phyloP scores from a whole-genome alignment of 2,113 vertebrate species.

The Phocoena sinus region DNA sequence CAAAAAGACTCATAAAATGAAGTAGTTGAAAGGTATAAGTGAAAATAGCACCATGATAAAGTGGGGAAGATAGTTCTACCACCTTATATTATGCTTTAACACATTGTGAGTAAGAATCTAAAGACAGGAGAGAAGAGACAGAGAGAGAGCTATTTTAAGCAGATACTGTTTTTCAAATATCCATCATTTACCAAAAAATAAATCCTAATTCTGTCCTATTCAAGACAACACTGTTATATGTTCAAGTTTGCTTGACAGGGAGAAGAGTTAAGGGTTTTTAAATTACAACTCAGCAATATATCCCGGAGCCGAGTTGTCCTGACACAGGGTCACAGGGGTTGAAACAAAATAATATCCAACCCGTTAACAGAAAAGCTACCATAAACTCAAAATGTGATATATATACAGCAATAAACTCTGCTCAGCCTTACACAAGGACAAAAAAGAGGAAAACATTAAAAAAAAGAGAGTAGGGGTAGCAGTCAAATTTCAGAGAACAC shows the following conservation, averaged over 20 bases:
- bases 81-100: neutral
- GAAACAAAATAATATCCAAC: conserved; percentile 9
- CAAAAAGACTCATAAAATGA: neutral
- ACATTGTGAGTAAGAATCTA: neutral
- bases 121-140: neutral
- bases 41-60: neutral
- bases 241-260: conserved; percentile 9
- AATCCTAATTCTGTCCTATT: neutral
- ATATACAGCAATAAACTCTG: neutral
- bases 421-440: neutral
- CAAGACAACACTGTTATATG: neutral
- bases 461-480: neutral
- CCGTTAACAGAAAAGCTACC: conserved; percentile 18
- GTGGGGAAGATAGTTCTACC: neutral
- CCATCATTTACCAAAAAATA: conserved; percentile 3
- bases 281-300: conserved; percentile 7
- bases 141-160: neutral
- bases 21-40: neutral
- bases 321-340: neutral
- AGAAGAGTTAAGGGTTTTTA: neutral
- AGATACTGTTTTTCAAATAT: neutral
- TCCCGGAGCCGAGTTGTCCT: neutral
- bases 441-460: neutral
- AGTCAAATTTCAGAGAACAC: neutral
- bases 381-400: conserved; percentile 34